phyloP scores from a whole-genome alignment of 2,888 invertebrate genomes.

The Piscicola geometra region DNA sequence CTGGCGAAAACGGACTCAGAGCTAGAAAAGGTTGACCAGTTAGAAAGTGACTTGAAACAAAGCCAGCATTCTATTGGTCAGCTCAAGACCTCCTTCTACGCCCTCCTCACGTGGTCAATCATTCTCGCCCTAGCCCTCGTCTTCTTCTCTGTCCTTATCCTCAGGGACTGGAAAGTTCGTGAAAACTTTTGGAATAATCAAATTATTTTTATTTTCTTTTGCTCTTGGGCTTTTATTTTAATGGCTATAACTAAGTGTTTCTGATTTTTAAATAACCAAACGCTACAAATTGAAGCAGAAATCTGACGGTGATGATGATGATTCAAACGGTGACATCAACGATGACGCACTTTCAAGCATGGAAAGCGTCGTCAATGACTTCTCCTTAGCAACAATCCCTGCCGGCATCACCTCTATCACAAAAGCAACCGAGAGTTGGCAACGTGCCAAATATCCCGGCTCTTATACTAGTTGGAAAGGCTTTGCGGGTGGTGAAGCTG shows the following conservation, averaged over 20 bases:
- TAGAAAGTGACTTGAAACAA: conserved; percentile 10
- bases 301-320: not conserved
- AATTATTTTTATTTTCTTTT: too few relatives aligned
- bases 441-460: not conserved
- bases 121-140: conserved; percentile 15
- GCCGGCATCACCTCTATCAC: not conserved
- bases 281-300: not conserved
- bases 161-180: not conserved
- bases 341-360: not conserved
- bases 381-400: too few relatives aligned
- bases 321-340: not conserved
- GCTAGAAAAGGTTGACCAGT: not conserved
- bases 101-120: conserved; percentile 18
- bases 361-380: too few relatives aligned
- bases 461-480: not conserved
- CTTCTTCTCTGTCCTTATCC: not conserved
- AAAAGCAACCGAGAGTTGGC: not conserved
- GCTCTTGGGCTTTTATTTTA: too few relatives aligned
- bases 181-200: too few relatives aligned
- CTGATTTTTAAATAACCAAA: too few relatives aligned
- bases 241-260: too few relatives aligned
- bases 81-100: conserved; percentile 26
- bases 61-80: not conserved
- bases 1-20: not conserved
- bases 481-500: not conserved